Conservation (phyloP, 2,797 vertebrate species). For the Tolypeutes matacus region DNA sequence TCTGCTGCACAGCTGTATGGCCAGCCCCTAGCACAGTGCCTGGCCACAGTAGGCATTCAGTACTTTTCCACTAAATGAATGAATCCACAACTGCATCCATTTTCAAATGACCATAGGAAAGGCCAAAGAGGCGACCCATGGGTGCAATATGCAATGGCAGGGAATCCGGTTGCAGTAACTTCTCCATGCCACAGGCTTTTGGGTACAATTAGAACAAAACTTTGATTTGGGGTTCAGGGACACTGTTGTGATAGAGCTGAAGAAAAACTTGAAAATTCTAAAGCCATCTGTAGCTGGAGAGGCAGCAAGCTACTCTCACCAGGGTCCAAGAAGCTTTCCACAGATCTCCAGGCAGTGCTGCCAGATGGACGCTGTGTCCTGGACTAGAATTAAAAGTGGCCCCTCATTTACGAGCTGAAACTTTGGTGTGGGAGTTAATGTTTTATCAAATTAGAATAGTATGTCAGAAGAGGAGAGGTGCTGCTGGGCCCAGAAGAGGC, state of each 20-base stretch:
- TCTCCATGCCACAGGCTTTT: neutral
- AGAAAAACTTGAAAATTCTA: neutral
- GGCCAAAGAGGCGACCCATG: neutral
- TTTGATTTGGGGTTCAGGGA: neutral
- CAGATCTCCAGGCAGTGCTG: neutral
- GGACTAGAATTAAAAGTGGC: neutral
- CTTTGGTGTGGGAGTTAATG: neutral
- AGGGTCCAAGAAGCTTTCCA: neutral
- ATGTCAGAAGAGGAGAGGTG: neutral
- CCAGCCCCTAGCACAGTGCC: neutral
- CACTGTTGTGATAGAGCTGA: neutral
- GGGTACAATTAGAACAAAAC: too few species aligned
- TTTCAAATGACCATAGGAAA: neutral
- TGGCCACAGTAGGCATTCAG: neutral
- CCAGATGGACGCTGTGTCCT: neutral
- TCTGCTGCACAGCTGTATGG: neutral
- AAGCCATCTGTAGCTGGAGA: neutral
- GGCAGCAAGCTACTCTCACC: too few species aligned
- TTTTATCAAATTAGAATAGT: neutral
- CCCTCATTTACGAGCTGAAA: neutral
- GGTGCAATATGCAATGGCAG: fast-evolving
- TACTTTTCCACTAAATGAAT: neutral
- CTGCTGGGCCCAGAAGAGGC: neutral
- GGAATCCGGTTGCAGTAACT: neutral
- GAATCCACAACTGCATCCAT: neutral